Evolutionary conservation across 2,113 vertebrate genomes (phyloP), one percentile per base, ranked within the genome.

Genomic region (Tautogolabrus adspersus): DNA sequence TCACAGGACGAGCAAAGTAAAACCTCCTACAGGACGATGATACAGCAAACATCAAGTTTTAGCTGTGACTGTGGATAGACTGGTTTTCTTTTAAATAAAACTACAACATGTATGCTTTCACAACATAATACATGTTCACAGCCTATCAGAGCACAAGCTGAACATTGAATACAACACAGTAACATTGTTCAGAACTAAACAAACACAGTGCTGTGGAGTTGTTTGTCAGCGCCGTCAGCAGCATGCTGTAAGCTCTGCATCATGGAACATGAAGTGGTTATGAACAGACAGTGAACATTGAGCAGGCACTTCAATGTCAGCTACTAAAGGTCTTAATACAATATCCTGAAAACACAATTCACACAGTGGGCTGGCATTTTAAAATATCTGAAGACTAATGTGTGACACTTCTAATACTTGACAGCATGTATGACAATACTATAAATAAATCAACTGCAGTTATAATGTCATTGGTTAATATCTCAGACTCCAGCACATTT

Each of bases 231-330:
- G n/a, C n/a, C n/a, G 47, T 10, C 26, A 52, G 64, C 49, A 66
- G 21, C 23, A 34, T 55, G 18, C 22, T 77, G 26, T 7, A 47
- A 75, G 12, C 11, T 76, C 49, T 72, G 63, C 26, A 26, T 9
- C 0, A 51, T 54, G 61, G 38, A 26, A 23, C 44, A 66, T 65
- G 51, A 42, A 66, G 54, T 61, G 42, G 63, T 34, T 55, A 37
- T 42, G 8, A 67, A 60, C 0, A 23, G 13, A 81, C 40, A 49
- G 15, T 52, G 26, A 74, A 79, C 19, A 44, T 6, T 26, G 16
- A 42, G 61, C 79, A 85, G 81, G 65, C 68, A 88, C 81, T 85
- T 77, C 13, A 73, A 16, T 80, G 47, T 62, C 73, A 62, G 55
- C 3, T 22, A 15, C 51, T 37, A 51, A 77, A 46, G 46, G 57